phyloP scores from a whole-genome alignment of 1,140 invertebrate species.

The Atta texana region DNA sequence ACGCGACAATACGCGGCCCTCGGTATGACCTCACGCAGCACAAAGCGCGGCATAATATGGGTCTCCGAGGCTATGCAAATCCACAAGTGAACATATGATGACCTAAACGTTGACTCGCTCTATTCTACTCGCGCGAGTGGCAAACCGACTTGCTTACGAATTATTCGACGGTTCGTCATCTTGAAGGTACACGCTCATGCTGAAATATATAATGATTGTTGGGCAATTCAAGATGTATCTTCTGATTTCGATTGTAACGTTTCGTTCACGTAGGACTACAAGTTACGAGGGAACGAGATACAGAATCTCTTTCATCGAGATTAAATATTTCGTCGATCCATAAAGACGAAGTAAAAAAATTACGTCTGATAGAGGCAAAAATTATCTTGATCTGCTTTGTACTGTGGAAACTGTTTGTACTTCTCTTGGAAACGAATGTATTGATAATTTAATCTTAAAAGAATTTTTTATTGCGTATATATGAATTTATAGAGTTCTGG shows the following conservation, averaged over 20 bases:
- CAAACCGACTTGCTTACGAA: not conserved
- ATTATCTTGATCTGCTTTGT: not conserved
- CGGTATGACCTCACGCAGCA: conserved; percentile 74
- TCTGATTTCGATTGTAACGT: not conserved
- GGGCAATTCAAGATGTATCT: not conserved
- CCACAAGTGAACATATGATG: conserved; percentile 70
- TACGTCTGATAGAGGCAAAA: not conserved
- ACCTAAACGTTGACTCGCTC: conserved; percentile 79
- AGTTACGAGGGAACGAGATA: not conserved
- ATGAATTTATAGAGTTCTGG: not conserved
- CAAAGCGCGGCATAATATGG: conserved; percentile 79
- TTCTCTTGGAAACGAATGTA: not conserved
- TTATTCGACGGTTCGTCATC: not conserved
- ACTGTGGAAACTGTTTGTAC: not conserved
- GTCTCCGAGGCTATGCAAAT: conserved; percentile 74
- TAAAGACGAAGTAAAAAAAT: not conserved
- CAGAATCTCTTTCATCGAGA: not conserved
- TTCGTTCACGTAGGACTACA: not conserved
- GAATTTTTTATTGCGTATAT: not conserved
- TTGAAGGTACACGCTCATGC: not conserved
- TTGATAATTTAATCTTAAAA: not conserved
- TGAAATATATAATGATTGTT: not conserved
- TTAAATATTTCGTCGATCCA: not conserved
- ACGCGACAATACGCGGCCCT: conserved; percentile 59
- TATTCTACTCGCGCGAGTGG: conserved; percentile 34